Evolutionary conservation across 2,113 vertebrate genomes (phyloP).

Genomic region (Cyanistes caeruleus): DNA sequence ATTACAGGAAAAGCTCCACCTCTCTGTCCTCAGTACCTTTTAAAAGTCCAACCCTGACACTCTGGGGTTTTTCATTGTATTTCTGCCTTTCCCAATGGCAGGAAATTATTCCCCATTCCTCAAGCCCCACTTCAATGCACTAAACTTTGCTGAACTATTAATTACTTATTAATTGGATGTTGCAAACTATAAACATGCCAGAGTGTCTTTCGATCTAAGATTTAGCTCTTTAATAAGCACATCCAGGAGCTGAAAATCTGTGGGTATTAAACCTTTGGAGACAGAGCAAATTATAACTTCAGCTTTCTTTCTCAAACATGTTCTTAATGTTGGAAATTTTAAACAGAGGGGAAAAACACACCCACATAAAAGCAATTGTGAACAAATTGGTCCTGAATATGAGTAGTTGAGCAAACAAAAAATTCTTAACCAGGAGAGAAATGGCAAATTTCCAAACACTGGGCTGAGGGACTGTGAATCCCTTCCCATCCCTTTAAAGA

Average conservation of each 20-base stretch:
- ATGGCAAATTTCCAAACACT: neutral
- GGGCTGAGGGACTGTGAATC: neutral
- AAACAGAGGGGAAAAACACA: neutral
- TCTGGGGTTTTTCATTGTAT: neutral
- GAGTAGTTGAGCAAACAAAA: neutral
- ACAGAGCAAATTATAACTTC: neutral
- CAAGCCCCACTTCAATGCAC: neutral
- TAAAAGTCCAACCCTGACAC: neutral
- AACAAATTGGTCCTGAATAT: neutral
- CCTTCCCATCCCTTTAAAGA: neutral
- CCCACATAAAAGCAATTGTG: neutral
- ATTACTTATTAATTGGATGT: conserved; percentile 51
- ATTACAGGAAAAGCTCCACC: neutral
- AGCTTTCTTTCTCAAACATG: neutral
- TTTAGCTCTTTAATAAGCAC: conserved; percentile 60
- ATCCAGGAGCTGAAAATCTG: neutral
- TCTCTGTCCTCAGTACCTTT: neutral
- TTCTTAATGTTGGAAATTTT: neutral
- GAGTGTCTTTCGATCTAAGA: neutral
- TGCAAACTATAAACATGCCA: conserved; percentile 49
- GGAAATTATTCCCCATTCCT: neutral
- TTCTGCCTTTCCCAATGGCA: neutral
- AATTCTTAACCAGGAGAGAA: neutral
- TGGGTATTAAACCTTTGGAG: conserved; percentile 20
- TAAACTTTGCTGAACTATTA: conserved; percentile 19